Percentiles rank a stretch among this genome's conserved stretches.
Conservation (phyloP, 2,888 invertebrate species). For the Ganaspis brasiliensis region DNA sequence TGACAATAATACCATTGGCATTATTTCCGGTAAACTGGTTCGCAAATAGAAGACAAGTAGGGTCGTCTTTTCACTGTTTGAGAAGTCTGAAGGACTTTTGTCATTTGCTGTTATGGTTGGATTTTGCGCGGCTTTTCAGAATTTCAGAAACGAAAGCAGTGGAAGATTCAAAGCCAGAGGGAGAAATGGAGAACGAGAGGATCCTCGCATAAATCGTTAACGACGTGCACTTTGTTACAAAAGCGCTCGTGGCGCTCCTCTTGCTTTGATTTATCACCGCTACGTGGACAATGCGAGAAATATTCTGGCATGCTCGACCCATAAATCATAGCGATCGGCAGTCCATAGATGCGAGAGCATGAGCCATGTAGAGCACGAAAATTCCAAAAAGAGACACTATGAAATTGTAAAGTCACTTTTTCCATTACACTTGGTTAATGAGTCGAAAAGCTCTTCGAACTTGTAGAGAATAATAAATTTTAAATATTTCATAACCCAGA, state of each 20-base stretch:
- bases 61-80: not conserved
- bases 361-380: constrained; percentile 22
- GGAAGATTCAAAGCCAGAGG: constrained; percentile 52
- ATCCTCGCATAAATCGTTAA: constrained; percentile 75
- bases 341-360: constrained; percentile 29
- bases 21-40: constrained; percentile 32
- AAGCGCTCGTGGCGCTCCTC: constrained; percentile 58
- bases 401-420: constrained; percentile 6
- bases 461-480: not conserved
- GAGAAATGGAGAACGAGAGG: constrained; percentile 59
- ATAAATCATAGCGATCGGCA: constrained; percentile 70
- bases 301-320: constrained; percentile 74
- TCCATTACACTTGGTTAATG: not conserved
- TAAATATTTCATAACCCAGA: not conserved
- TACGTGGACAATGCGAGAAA: constrained; percentile 78
- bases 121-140: constrained; percentile 24
- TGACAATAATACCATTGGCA: constrained; percentile 32
- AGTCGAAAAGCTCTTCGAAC: not conserved
- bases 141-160: constrained; percentile 38
- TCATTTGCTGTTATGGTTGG: constrained; percentile 31
- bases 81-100: not conserved
- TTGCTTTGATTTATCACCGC: constrained; percentile 74
- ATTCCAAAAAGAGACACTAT: not conserved
- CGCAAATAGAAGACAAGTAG: constrained; percentile 26
- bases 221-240: constrained; percentile 72